Evolutionary conservation across 2,888 invertebrate species (phyloP).

Genomic region (Antitype chi): DNA sequence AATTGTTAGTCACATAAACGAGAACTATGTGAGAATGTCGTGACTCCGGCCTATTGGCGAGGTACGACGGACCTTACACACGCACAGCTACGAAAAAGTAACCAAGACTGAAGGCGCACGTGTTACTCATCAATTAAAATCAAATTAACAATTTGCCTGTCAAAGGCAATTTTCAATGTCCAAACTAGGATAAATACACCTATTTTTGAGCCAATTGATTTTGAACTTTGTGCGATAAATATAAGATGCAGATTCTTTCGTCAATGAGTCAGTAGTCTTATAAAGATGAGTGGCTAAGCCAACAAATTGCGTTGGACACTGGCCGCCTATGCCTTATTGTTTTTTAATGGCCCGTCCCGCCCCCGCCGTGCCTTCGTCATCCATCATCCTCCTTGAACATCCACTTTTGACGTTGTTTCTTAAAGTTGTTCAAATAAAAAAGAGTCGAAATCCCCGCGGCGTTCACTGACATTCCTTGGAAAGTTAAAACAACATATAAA

Average conservation of each 20-base stretch:
- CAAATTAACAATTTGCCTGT: slow-evolving; percentile 81
- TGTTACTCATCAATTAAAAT: slow-evolving; percentile 83
- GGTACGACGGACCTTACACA: slow-evolving; percentile 29
- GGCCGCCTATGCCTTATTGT: slow-evolving; percentile 86
- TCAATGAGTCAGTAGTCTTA: slow-evolving; percentile 65
- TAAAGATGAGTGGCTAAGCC: slow-evolving; percentile 81
- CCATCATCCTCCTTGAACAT: slow-evolving; percentile 80
- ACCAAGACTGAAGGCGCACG: slow-evolving; percentile 70
- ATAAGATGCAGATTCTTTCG: slow-evolving; percentile 45
- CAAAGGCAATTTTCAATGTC: slow-evolving; percentile 76
- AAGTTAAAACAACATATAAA: slow-evolving; percentile 86
- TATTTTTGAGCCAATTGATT: slow-evolving; percentile 21
- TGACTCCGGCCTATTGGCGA: slow-evolving; percentile 45
- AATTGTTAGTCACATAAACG: slow-evolving; percentile 48
- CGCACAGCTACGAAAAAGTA: slow-evolving; percentile 57
- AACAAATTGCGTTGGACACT: slow-evolving; percentile 88
- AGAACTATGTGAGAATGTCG: slow-evolving; percentile 63
- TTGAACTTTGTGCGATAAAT: slow-evolving; percentile 22
- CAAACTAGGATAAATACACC: slow-evolving; percentile 64
- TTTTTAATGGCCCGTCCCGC: slow-evolving; percentile 88
- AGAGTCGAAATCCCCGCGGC: slow-evolving; percentile 84
- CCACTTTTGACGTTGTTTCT: slow-evolving; percentile 72
- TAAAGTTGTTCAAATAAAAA: slow-evolving; percentile 80
- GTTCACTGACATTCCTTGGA: slow-evolving; percentile 81
- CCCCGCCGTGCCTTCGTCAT: slow-evolving; percentile 82